A percentile compares a stretch with the other conserved stretches of the same genome.
phyloP scores from a whole-genome alignment of 2,797 vertebrate genomes.

The Champsocephalus gunnari region DNA sequence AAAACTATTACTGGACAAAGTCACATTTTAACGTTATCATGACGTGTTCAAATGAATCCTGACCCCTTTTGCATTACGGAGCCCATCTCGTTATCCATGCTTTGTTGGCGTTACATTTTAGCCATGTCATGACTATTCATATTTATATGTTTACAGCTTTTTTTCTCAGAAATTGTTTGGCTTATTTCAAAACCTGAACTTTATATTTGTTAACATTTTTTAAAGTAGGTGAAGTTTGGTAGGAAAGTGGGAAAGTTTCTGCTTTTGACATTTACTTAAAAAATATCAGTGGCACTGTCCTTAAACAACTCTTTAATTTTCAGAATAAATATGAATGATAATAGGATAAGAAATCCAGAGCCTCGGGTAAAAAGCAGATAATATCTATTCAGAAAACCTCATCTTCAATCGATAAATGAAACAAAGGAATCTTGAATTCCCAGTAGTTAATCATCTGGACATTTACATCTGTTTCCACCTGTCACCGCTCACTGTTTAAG shows the following conservation, averaged over 20 bases:
- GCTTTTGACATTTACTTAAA: not conserved
- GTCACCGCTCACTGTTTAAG: not conserved
- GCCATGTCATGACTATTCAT: no score
- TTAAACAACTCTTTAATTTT: not conserved
- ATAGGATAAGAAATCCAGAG: constrained; percentile 8
- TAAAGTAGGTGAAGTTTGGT: not conserved
- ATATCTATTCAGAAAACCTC: constrained; percentile 1
- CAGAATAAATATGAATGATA: not conserved
- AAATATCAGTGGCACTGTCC: not conserved
- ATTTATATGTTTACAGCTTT: not conserved
- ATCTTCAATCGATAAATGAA: constrained; percentile 4
- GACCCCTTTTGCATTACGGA: no score
- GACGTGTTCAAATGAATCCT: no score
- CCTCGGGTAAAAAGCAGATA: not conserved
- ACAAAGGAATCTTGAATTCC: not conserved
- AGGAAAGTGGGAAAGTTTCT: not conserved
- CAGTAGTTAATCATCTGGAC: not conserved
- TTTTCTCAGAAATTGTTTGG: not conserved
- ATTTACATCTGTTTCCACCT: not conserved
- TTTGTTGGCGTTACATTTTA: no score
- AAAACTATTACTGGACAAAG: no score
- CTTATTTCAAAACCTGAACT: not conserved
- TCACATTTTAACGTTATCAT: no score
- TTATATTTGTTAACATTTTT: not conserved
- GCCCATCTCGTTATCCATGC: no score